phyloP scores from a whole-genome alignment of 2,888 invertebrate genomes.

The Drosophila limbata region DNA sequence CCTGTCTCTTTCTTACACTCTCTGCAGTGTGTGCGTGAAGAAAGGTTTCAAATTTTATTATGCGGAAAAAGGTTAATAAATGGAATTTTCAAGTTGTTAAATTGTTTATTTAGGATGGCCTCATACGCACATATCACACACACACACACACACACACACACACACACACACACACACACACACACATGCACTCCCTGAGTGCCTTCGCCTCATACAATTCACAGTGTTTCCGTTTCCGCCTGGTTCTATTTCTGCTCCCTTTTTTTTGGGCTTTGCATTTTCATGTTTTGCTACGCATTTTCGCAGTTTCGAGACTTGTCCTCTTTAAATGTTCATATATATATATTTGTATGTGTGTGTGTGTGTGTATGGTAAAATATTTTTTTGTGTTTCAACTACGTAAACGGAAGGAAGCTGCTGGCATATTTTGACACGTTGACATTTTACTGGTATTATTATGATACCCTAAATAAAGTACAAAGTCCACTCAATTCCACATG shows the following conservation, averaged over 20 bases:
- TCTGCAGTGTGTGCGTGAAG: conserved; percentile 32
- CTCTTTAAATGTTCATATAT: conserved; percentile 11
- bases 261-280: conserved; percentile 42
- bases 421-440: conserved; percentile 73
- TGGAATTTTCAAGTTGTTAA: conserved; percentile 76
- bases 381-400: conserved; percentile 55
- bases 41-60: conserved; percentile 70
- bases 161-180: conserved; percentile 8
- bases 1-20: background rate
- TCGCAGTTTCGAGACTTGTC: conserved; percentile 40
- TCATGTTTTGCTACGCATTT: conserved; percentile 52
- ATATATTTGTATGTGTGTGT: conserved; percentile 20
- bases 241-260: conserved; percentile 13
- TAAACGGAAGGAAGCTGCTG: conserved; percentile 67
- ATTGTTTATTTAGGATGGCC: conserved; percentile 73
- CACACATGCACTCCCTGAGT: conserved; percentile 20
- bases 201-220: conserved; percentile 30
- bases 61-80: conserved; percentile 75
- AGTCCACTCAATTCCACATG: conserved; percentile 1
- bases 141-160: conserved; percentile 13
- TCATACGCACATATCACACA: conserved; percentile 16
- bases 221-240: conserved; percentile 54
- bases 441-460: conserved; percentile 63
- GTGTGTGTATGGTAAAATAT: conserved; percentile 44
- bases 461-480: conserved; percentile 22